Evolutionary conservation across 2,113 vertebrate species (phyloP).

Genomic region (Pterocles gutturalis): DNA sequence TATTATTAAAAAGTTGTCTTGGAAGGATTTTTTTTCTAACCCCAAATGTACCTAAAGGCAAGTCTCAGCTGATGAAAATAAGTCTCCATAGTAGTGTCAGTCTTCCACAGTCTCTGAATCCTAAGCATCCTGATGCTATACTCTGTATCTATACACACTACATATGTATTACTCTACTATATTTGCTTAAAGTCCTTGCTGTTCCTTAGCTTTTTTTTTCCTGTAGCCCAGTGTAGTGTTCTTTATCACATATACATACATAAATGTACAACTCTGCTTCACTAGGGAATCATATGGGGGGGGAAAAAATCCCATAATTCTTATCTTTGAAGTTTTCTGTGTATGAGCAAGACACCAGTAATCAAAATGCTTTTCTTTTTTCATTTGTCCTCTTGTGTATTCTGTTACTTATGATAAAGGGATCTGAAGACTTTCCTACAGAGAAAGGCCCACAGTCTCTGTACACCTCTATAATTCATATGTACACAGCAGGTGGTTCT

Average conservation of each 20-base stretch:
- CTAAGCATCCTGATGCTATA: not conserved
- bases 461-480: not conserved
- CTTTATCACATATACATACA: not conserved
- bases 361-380: not conserved
- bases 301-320: not conserved
- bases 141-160: not conserved
- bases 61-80: not conserved
- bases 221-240: not conserved
- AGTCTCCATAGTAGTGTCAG: not conserved
- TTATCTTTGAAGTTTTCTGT: not conserved
- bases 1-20: not conserved
- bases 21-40: not conserved
- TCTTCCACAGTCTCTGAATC: not conserved
- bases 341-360: not conserved
- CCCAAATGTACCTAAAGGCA: not conserved
- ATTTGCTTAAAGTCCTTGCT: not conserved
- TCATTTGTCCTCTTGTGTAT: not conserved
- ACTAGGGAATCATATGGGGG: not conserved
- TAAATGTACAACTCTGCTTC: not conserved
- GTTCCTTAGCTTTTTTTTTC: not conserved
- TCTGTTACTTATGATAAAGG: not conserved
- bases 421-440: not conserved
- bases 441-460: not conserved
- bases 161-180: not conserved
- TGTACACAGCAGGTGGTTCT: accelerated